These are phyloP conservation scores for Eupithecia inturbata DNA, from an alignment of 2,888 invertebrate genomes.

Conservation along the genomic window DNA sequence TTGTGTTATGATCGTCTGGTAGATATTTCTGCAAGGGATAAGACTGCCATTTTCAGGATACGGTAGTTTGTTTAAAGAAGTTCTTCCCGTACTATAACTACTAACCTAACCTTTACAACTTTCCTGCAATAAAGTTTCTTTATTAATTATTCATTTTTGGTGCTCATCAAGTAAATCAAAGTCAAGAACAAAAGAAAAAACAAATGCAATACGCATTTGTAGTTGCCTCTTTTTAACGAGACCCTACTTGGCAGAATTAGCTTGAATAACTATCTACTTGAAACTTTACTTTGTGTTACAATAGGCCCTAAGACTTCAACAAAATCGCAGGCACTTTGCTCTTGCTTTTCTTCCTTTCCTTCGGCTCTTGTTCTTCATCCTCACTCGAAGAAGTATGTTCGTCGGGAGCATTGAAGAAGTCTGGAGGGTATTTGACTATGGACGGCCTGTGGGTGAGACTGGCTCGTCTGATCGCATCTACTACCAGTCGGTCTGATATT, in stretches of 20 bases:
- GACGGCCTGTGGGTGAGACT: conserved; percentile 72
- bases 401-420: conserved; percentile 69
- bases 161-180: neutral
- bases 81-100: neutral
- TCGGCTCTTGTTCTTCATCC: conserved; percentile 59
- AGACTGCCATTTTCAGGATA: no score
- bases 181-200: neutral
- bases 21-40: neutral
- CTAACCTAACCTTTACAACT: neutral
- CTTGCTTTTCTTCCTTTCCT: conserved; percentile 50
- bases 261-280: neutral
- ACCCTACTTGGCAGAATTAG: neutral
- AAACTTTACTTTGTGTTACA: neutral
- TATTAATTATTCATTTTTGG: neutral
- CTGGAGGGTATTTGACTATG: conserved; percentile 72
- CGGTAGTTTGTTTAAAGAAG: no score
- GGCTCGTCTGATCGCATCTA: conserved; percentile 72
- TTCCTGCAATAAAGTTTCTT: neutral
- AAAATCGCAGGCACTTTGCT: conserved; percentile 35
- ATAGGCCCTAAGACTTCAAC: conserved; percentile 12
- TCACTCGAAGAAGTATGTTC: conserved; percentile 72
- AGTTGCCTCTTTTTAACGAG: neutral
- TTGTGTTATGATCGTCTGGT: neutral
- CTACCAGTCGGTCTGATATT: conserved; percentile 72
- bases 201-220: no score